phyloP scores from a whole-genome alignment of 2,888 invertebrate species.

The Calliscelio sp. region DNA sequence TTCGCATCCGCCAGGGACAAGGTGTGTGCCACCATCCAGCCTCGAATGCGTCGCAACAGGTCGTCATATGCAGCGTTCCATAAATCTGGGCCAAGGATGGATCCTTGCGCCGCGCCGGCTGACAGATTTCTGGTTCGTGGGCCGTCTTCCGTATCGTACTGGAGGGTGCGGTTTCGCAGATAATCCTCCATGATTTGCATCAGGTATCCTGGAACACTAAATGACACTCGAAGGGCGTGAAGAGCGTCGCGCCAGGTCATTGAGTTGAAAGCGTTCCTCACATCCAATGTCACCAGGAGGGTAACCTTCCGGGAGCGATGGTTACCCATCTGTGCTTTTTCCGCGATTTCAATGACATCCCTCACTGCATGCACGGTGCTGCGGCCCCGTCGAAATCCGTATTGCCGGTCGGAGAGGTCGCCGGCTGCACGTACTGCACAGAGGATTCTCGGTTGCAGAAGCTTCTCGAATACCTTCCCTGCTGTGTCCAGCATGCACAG shows the following conservation, averaged over 20 bases:
- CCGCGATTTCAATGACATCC: background rate
- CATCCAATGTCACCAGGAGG: background rate
- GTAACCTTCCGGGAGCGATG: background rate
- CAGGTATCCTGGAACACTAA: no score
- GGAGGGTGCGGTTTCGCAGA: no score
- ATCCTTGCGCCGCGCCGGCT: no score
- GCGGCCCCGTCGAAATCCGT: background rate
- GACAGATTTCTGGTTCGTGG: no score
- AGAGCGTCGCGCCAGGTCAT: no score
- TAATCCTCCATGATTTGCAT: no score
- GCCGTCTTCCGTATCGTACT: no score
- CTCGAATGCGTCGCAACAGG: background rate
- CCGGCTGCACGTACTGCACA: background rate
- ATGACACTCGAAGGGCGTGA: no score
- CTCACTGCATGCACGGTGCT: background rate
- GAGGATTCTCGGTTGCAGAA: background rate
- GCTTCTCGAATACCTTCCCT: background rate
- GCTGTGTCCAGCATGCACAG: constrained; percentile 70
- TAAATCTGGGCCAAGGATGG: constrained; percentile 2
- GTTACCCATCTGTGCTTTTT: background rate
- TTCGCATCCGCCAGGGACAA: no score
- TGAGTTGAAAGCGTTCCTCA: constrained; percentile 16
- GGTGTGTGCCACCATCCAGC: background rate
- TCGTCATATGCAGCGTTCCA: constrained; percentile 69
- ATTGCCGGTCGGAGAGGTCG: constrained; percentile 7